Evolutionary conservation across 2,888 invertebrate genomes (phyloP).

Genomic region (Eupeodes luniger): DNA sequence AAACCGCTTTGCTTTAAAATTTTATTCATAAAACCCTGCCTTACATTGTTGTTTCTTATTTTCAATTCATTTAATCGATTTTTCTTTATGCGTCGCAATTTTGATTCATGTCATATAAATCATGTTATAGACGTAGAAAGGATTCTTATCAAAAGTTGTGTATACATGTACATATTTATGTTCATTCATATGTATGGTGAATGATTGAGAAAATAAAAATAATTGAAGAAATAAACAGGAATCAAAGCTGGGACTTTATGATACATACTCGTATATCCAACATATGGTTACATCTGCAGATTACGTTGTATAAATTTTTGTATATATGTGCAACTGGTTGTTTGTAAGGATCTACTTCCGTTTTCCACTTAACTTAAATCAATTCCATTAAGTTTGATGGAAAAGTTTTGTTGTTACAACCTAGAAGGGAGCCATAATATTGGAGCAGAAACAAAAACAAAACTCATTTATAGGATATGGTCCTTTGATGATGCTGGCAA

Average conservation of each 20-base stretch:
- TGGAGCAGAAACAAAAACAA: too few relatives aligned
- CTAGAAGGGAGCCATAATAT: too few relatives aligned
- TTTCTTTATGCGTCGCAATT: slow-evolving; percentile 43
- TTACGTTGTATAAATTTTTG: neutral
- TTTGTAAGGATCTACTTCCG: neutral
- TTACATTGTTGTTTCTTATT: neutral
- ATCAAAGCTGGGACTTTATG: neutral
- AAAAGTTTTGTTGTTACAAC: too few relatives aligned
- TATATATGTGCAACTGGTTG: neutral
- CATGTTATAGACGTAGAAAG: neutral
- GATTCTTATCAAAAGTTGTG: slow-evolving; percentile 11
- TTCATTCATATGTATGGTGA: neutral
- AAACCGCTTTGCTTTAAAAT: neutral
- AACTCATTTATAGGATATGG: too few relatives aligned
- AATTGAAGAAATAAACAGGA: neutral
- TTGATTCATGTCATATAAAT: neutral
- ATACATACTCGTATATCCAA: neutral
- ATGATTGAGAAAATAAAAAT: neutral
- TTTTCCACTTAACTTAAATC: too few relatives aligned
- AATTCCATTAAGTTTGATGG: too few relatives aligned
- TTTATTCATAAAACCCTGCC: neutral
- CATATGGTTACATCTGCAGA: neutral
- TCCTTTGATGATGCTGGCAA: too few relatives aligned
- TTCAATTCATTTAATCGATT: slow-evolving; percentile 12
- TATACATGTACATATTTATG: neutral